Conservation (phyloP, 2,797 vertebrate genomes). For the Anableps anableps region DNA sequence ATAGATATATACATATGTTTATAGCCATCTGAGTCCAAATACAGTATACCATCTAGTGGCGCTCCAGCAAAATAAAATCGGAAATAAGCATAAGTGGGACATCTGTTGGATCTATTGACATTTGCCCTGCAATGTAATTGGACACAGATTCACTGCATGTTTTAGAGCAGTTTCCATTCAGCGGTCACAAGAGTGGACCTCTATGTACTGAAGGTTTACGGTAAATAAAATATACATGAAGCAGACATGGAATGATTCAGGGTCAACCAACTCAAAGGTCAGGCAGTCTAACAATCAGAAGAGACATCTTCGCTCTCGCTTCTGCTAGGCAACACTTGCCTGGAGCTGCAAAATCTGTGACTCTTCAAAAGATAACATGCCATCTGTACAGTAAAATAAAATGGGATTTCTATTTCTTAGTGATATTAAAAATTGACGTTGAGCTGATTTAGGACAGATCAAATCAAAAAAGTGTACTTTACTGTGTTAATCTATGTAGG, state of each 20-base stretch:
- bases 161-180: slow-evolving; percentile 50
- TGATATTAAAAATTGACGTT: background rate
- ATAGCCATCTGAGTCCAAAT: background rate
- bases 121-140: slow-evolving; percentile 68
- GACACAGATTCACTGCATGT: slow-evolving; percentile 63
- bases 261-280: background rate
- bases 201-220: slow-evolving; percentile 7
- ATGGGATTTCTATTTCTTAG: background rate
- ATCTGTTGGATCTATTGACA: slow-evolving; percentile 72
- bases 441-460: background rate
- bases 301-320: background rate
- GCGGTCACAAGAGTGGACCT: slow-evolving; percentile 36
- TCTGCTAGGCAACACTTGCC: background rate
- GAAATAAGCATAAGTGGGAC: slow-evolving; percentile 28
- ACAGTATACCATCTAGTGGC: background rate
- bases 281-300: background rate
- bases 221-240: slow-evolving; percentile 20
- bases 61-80: background rate
- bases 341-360: background rate
- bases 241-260: background rate
- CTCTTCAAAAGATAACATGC: background rate
- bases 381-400: background rate
- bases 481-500: background rate
- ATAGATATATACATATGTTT: background rate
- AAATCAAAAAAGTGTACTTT: background rate